Conservation (phyloP, 2,888 invertebrate species). For the Pimpla rufipes region DNA sequence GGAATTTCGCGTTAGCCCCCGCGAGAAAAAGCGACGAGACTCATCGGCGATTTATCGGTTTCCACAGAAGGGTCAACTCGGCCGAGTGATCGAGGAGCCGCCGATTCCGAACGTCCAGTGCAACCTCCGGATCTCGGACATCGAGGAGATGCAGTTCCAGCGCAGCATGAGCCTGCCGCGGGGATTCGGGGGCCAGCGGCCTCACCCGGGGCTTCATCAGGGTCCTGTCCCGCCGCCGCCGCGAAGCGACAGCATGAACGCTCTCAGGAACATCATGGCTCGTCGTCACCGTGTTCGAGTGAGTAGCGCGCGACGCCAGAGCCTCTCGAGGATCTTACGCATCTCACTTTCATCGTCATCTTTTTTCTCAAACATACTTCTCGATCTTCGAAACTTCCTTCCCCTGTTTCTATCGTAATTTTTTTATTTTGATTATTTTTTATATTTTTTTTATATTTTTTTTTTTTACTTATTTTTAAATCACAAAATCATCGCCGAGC, state of each 20-base stretch:
- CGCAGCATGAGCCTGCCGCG: conserved; percentile 85
- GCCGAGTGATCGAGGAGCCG: conserved; percentile 79
- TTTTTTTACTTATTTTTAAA: conserved; percentile 67
- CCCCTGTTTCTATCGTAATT: conserved; percentile 39
- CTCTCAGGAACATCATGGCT: conserved; percentile 83
- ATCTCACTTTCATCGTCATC: background rate
- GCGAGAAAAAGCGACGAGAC: too few relatives aligned
- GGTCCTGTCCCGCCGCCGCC: conserved; percentile 83
- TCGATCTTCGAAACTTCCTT: background rate
- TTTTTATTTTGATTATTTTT: too few relatives aligned
- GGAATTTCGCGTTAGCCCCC: too few relatives aligned
- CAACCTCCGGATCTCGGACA: conserved; percentile 79
- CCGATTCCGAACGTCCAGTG: conserved; percentile 80
- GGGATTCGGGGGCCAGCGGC: conserved; percentile 83
- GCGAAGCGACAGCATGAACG: conserved; percentile 84
- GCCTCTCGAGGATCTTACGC: background rate
- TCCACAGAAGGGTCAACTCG: conserved; percentile 78
- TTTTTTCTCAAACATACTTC: background rate
- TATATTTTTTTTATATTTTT: conserved; percentile 38
- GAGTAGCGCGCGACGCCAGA: conserved; percentile 65
- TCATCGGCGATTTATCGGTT: background rate
- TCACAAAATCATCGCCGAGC: conserved; percentile 63
- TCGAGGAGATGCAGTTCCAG: conserved; percentile 83
- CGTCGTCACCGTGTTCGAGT: conserved; percentile 83
- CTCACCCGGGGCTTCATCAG: conserved; percentile 74